A percentile compares a stretch with the other conserved stretches of the same genome.
These are phyloP conservation scores for Tribolium freemani DNA, from an alignment of 2,888 invertebrate species.

Conservation along the genomic window DNA sequence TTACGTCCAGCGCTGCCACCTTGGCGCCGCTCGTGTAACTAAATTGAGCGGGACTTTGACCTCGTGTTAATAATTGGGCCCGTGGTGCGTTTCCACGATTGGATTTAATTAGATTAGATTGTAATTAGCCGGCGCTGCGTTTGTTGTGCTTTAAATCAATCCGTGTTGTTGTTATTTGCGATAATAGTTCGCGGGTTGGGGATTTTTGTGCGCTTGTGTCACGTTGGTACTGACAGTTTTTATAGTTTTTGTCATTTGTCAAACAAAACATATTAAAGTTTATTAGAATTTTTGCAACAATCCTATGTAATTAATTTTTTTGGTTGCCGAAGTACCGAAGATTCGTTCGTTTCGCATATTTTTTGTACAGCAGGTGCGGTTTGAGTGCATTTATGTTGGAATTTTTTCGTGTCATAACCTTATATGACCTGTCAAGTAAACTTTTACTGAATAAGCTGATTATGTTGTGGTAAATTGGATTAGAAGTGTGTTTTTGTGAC, in stretches of 20 bases:
- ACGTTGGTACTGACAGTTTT: conserved; percentile 32
- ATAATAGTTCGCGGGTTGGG: not conserved
- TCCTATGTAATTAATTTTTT: conserved; percentile 49
- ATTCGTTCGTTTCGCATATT: conserved; percentile 32
- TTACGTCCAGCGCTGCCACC: not conserved
- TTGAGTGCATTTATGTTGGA: conserved; percentile 46
- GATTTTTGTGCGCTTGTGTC: conserved; percentile 2
- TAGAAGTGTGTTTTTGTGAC: conserved; percentile 38
- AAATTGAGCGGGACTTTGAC: not conserved
- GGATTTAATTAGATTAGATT: not conserved
- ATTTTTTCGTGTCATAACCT: conserved; percentile 59
- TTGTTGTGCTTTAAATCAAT: not conserved
- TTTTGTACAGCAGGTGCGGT: conserved; percentile 40
- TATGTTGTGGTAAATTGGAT: conserved; percentile 58
- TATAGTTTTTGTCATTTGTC: conserved; percentile 60
- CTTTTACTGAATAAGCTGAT: conserved; percentile 58
- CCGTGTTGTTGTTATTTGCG: not conserved
- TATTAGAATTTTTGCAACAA: conserved; percentile 52
- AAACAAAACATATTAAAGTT: conserved; percentile 58
- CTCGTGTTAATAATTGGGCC: not conserved
- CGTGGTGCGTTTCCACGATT: not conserved
- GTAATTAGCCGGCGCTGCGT: not conserved
- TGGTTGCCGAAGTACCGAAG: conserved; percentile 42
- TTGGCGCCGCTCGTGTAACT: not conserved
- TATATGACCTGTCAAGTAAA: conserved; percentile 64